These are phyloP conservation scores for Monopterus albus DNA, from an alignment of 2,113 vertebrate genomes.

Conservation along the genomic window DNA sequence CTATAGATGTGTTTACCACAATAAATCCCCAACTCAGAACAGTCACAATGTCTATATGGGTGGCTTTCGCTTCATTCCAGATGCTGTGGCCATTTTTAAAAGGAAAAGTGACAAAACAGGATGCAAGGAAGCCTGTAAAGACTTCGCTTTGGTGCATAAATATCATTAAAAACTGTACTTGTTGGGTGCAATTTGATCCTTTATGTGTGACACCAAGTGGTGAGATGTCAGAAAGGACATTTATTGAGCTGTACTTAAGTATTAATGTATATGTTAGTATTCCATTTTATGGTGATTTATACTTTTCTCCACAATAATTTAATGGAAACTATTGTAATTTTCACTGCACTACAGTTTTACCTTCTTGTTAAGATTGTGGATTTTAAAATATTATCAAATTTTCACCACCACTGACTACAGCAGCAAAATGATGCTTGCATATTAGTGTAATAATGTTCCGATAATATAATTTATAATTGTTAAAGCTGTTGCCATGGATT, in stretches of 20 bases:
- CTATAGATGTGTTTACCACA: slow-evolving; percentile 72
- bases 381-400: too few species aligned
- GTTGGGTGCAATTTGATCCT: too few species aligned
- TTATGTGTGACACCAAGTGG: background rate
- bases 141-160: background rate
- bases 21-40: slow-evolving; percentile 46
- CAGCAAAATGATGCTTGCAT: too few species aligned
- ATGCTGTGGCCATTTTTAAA: slow-evolving; percentile 24
- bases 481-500: too few species aligned
- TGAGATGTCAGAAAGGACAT: too few species aligned
- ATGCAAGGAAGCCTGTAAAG: background rate
- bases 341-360: background rate
- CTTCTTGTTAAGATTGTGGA: too few species aligned
- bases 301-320: background rate
- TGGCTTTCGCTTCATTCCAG: slow-evolving; percentile 39
- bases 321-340: background rate
- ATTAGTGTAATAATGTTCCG: too few species aligned
- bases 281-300: background rate
- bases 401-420: too few species aligned
- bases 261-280: too few species aligned
- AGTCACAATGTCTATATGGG: slow-evolving; percentile 39
- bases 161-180: background rate
- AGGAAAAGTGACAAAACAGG: background rate
- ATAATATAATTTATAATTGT: too few species aligned
- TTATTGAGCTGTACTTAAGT: background rate